Evolutionary conservation across 1,140 invertebrate genomes (phyloP).

Genomic region (Papilio dardanus): DNA sequence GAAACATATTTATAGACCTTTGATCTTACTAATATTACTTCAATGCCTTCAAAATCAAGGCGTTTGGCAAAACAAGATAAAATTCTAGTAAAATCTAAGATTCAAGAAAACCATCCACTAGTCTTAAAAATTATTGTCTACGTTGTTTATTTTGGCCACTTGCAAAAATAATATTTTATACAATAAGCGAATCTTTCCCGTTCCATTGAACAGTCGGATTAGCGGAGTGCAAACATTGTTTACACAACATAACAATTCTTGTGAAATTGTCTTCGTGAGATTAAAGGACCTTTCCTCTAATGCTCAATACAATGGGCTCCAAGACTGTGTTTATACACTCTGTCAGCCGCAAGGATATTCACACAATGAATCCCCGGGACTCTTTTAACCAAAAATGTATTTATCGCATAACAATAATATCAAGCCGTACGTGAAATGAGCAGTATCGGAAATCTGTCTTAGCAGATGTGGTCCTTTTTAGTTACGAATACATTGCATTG

Average conservation of each 20-base stretch:
- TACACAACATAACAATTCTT: conserved; percentile 61
- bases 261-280: conserved; percentile 73
- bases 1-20: not conserved
- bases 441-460: conserved; percentile 42
- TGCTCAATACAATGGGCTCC: conserved; percentile 63
- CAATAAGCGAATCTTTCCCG: conserved; percentile 41
- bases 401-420: conserved; percentile 54
- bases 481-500: conserved; percentile 7
- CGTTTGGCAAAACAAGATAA: no score
- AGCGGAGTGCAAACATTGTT: conserved; percentile 60
- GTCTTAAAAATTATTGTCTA: no score
- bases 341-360: conserved; percentile 67
- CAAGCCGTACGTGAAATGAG: conserved; percentile 46
- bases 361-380: conserved; percentile 57
- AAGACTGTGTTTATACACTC: conserved; percentile 67
- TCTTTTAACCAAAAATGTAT: conserved; percentile 67
- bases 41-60: no score
- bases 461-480: conserved; percentile 29
- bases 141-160: conserved; percentile 37
- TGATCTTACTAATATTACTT: conserved; percentile 6
- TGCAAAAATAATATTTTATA: conserved; percentile 40
- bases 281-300: conserved; percentile 67
- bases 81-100: no score
- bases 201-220: conserved; percentile 58
- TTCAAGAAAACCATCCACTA: no score